Evolutionary conservation across 2,888 invertebrate genomes (phyloP).

Genomic region (Zhengitettix transpicula): DNA sequence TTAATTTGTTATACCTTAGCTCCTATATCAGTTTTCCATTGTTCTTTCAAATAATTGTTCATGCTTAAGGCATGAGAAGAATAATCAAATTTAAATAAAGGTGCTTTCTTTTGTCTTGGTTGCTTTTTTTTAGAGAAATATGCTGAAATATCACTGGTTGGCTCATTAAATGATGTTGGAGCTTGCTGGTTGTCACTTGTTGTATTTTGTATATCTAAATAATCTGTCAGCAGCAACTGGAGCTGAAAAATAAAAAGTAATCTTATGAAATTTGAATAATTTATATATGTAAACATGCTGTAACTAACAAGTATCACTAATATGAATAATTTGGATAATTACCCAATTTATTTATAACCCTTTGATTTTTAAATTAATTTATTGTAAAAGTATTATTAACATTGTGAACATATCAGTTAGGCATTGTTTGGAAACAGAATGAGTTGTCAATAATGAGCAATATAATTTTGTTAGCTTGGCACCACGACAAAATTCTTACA

Average conservation of each 20-base stretch:
- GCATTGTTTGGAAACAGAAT: too few relatives aligned
- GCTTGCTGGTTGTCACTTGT: constrained; percentile 25
- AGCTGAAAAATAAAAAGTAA: constrained; percentile 36
- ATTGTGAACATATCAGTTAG: too few relatives aligned
- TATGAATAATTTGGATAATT: too few relatives aligned
- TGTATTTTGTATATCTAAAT: constrained; percentile 71
- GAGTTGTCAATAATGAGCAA: too few relatives aligned
- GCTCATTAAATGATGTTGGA: constrained; percentile 20
- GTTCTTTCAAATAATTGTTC: constrained; percentile 32
- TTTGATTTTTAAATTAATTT: too few relatives aligned
- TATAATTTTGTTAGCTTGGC: too few relatives aligned
- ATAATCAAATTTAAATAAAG: constrained; percentile 55
- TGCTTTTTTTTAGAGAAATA: constrained; percentile 26
- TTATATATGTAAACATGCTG: not conserved
- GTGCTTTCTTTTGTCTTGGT: constrained; percentile 24
- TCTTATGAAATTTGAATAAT: constrained; percentile 1
- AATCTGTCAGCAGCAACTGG: constrained; percentile 68
- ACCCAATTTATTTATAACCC: too few relatives aligned
- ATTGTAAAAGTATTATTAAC: too few relatives aligned
- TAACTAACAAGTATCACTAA: too few relatives aligned
- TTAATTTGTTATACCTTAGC: constrained; percentile 3
- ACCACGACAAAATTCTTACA: too few relatives aligned
- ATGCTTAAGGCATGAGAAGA: constrained; percentile 38
- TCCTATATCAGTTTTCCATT: constrained; percentile 13
- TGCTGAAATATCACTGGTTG: constrained; percentile 34